Evolutionary conservation across 2,113 vertebrate genomes (phyloP), one percentile per base, ranked within the genome.

Genomic region (Loxodonta africana): DNA sequence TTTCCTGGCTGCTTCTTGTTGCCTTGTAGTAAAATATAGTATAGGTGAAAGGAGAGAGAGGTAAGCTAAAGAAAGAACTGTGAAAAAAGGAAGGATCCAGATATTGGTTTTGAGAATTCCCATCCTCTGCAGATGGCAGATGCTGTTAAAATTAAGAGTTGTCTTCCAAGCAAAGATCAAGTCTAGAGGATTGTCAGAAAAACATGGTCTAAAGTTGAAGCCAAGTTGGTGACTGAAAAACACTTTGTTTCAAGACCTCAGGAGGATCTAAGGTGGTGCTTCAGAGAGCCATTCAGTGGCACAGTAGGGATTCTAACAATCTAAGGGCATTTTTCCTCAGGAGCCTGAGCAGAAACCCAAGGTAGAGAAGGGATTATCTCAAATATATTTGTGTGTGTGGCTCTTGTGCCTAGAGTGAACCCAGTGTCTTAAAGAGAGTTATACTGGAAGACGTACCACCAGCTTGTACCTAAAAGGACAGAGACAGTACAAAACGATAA

Each of bases 131-230:
- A 65, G 69, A 57, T 67, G 28, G 11, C 57, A 92, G 65, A 76
- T 88, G n/a, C 46, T 76, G 44, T 28, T 77, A 88, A 87, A 92
- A 74, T 65, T 74, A 62, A 82, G 44, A 82, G 12, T 28, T 76
- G 21, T 53, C 21, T 91, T 92, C 74, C 57, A 53, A 60, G 57
- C n/a, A 88, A 67, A 67, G 8, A 12, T 82, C 57, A 83, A 92
- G n/a, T 76, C n/a, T 37, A 88, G 44, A 46, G 57, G 11, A 74
- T 23, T 76, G 53, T 67, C 73, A 46, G 60, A 95, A 95, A 89
- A 73, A 65, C 26, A 83, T 6, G 53, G 33, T 87, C 65, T 87
- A 74, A 82, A 95, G 73, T 63, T 92, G 67, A 88, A 92, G n/a
- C 60, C 23, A 83, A 60, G 30, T 28, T 95, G 5, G 8, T 67